Evolutionary conservation across 2,797 vertebrate species (phyloP).

Genomic region (Acomys russatus): DNA sequence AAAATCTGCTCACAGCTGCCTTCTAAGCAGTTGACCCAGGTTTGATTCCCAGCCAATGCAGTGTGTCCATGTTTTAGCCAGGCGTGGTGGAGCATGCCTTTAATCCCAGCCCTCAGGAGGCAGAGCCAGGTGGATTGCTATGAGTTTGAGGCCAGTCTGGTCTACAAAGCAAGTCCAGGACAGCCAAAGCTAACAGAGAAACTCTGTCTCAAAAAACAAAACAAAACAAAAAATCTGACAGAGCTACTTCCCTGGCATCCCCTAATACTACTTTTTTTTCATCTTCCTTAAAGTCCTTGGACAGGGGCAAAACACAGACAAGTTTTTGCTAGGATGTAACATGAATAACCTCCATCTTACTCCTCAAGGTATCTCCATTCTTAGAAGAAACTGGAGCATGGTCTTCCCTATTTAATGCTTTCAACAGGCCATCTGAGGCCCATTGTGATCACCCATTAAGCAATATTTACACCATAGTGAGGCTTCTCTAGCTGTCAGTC

Average conservation of each 20-base stretch:
- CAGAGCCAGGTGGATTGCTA: no score
- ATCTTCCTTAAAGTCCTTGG: not conserved
- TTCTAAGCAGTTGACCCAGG: no score
- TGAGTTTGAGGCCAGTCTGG: no score
- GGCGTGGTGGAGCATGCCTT: no score
- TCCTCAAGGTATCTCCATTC: not conserved
- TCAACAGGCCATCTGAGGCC: not conserved
- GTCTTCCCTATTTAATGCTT: not conserved
- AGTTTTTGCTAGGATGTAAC: not conserved
- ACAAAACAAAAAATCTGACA: not conserved
- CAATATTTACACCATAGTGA: no score
- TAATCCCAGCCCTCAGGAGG: no score
- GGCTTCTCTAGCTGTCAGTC: not conserved
- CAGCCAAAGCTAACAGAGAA: no score
- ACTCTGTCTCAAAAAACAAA: no score
- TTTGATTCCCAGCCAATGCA: no score
- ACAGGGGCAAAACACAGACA: not conserved
- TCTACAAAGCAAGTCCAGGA: no score
- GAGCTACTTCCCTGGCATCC: not conserved
- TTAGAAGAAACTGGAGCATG: not conserved
- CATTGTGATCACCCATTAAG: no score
- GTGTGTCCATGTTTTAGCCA: no score
- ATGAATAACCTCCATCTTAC: not conserved
- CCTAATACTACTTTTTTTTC: not conserved
- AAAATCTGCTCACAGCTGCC: not conserved